These are phyloP conservation scores for Megastigmus dorsalis DNA, from an alignment of 2,888 invertebrate species.

Conservation along the genomic window DNA sequence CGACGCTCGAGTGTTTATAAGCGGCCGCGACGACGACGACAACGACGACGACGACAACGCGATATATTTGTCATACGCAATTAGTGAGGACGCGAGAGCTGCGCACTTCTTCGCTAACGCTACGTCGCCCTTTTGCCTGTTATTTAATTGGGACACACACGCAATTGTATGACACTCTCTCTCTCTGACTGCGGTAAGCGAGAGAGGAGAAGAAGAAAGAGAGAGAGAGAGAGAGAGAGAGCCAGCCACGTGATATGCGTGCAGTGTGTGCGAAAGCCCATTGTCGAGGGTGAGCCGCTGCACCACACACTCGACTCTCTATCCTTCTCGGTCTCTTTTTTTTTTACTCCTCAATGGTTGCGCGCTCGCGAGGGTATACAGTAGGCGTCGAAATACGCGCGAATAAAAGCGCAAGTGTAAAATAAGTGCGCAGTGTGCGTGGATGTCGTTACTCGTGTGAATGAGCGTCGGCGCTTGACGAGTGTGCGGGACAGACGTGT, in stretches of 20 bases:
- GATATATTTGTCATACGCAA: slow-evolving; percentile 64
- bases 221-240: neutral
- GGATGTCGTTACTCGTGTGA: neutral
- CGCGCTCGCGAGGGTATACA: too few species aligned
- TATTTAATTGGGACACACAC: slow-evolving; percentile 74
- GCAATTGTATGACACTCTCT: slow-evolving; percentile 69
- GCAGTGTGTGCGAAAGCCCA: neutral
- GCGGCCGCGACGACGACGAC: neutral
- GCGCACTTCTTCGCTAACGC: slow-evolving; percentile 65
- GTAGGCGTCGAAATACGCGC: too few species aligned
- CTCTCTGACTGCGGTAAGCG: neutral
- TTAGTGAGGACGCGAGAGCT: slow-evolving; percentile 61
- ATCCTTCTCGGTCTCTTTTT: neutral
- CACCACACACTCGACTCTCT: neutral
- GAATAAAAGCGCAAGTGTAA: neutral
- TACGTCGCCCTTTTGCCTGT: slow-evolving; percentile 74
- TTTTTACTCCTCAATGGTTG: too few species aligned
- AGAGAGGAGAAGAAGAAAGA: neutral
- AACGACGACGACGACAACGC: neutral
- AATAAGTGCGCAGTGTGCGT: too few species aligned
- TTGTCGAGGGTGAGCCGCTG: neutral
- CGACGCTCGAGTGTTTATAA: neutral
- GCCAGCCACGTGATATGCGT: neutral
- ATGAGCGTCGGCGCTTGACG: too few species aligned
- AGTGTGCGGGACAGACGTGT: too few species aligned